Evolutionary conservation across 2,888 invertebrate species (phyloP).

Genomic region (Hemistola chrysoprasaria): DNA sequence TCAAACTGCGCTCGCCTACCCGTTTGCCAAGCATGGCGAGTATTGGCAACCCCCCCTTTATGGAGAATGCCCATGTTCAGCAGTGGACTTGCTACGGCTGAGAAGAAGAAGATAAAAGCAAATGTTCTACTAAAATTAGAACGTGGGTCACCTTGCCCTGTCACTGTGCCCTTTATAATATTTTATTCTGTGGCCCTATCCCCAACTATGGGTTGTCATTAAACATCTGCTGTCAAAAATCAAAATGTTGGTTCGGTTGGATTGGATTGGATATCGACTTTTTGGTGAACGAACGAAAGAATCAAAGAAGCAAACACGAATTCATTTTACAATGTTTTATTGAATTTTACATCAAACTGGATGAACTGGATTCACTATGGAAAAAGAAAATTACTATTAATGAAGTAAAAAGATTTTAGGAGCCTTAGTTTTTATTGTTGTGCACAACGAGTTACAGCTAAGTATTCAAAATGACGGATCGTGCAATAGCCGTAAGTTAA

Average conservation of each 20-base stretch:
- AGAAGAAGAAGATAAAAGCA: no score
- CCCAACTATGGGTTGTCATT: slow-evolving; percentile 69
- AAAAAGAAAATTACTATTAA: no score
- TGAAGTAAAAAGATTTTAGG: no score
- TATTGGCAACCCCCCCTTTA: no score
- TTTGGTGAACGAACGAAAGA: slow-evolving; percentile 29
- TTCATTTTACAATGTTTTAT: slow-evolving; percentile 28
- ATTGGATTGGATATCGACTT: slow-evolving; percentile 49
- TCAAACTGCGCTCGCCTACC: no score
- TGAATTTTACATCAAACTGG: slow-evolving; percentile 16
- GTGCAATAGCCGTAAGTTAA: slow-evolving; percentile 63
- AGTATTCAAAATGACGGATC: slow-evolving; percentile 53
- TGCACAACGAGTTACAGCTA: background rate
- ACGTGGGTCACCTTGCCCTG: slow-evolving; percentile 1
- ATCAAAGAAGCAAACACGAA: slow-evolving; percentile 30
- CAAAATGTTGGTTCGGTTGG: no score
- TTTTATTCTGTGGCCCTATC: slow-evolving; percentile 22
- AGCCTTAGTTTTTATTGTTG: no score
- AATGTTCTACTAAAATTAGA: slow-evolving; percentile 1
- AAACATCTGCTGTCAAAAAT: slow-evolving; percentile 5
- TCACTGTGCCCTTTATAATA: no score
- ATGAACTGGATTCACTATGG: no score
- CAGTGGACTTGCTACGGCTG: no score
- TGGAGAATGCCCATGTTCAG: no score
- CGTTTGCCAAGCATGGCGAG: no score